Base-by-base conservation (phyloP, 2,113 vertebrate species). In the Quiscalus mexicanus region DNA sequence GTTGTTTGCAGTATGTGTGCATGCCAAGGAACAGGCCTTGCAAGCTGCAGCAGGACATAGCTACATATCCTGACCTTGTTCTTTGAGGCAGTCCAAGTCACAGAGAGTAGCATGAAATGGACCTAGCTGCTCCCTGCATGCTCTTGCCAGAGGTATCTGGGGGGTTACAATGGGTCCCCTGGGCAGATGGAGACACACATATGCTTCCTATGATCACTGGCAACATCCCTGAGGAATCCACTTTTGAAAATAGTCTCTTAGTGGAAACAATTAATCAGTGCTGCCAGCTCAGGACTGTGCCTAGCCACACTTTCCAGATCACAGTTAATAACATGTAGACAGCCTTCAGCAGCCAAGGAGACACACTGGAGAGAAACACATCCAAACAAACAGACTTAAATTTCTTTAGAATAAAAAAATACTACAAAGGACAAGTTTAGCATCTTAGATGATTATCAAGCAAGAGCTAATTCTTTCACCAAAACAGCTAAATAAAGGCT, bases 401-500 rank as follows among this genome's bases (percentile, higher is more conserved):
- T 73, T 68, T 69, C n/a, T 96, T 94, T 65, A 63, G 59, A 81
- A 78, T 56, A 67, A 17, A 71, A 53, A 95, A 90, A 77, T 67
- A 59, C 59, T 80, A 31, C 67, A 13, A 17, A 35, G 37, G 44
- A 60, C 52, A 56, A 65, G 56, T 75, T 90, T 94, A 94, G 64
- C 33, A 81, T 94, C 71, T 92, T 80, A 70, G 49, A 80, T 12
- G 3, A 47, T 70, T 94, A 88, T 95, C 82, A 84, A 67, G 55
- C 16, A 74, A 96, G 64, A 87, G 47, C 67, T 88, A 94, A 65
- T 95, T 94, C 39, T 93, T 88, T 81, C 85, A 84, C 76, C 47
- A 89, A 93, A 96, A 75, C 79, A 90, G 28, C 85, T 95, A 94
- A 88, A 94, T 93, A 86, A 88, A 94, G 47, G 12, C 56, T 94